Percentiles rank a stretch among this genome's conserved stretches.
These are phyloP conservation scores for Erpobdella octoculata DNA, from an alignment of 2,888 invertebrate genomes.

Conservation along the genomic window DNA sequence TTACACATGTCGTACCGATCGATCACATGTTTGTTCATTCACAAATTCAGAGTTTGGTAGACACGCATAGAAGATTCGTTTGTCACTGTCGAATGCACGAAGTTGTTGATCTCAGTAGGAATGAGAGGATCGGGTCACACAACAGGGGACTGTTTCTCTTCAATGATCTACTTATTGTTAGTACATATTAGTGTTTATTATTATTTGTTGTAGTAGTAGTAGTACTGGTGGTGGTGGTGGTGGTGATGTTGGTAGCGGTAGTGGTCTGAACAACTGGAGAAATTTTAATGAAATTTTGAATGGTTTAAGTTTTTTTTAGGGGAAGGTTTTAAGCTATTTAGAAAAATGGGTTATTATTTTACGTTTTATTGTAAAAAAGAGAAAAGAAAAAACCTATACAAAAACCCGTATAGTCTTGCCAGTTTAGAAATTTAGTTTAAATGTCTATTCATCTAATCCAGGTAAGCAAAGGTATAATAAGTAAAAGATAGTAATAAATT, in stretches of 20 bases:
- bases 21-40: neutral
- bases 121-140: constrained; percentile 38
- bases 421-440: too few relatives aligned
- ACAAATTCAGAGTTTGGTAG: constrained; percentile 59
- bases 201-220: neutral
- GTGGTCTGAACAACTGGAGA: neutral
- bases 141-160: constrained; percentile 40
- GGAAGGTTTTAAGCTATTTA: too few relatives aligned
- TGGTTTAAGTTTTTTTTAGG: neutral
- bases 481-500: too few relatives aligned
- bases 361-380: too few relatives aligned
- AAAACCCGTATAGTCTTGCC: too few relatives aligned
- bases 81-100: constrained; percentile 97
- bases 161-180: constrained; percentile 39
- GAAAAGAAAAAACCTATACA: too few relatives aligned
- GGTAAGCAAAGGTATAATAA: too few relatives aligned
- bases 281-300: neutral
- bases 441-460: too few relatives aligned
- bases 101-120: constrained; percentile 84
- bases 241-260: neutral
- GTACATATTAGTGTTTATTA: neutral
- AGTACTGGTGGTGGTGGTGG: neutral
- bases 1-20: too few relatives aligned
- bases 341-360: too few relatives aligned
- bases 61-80: constrained; percentile 88